phyloP scores from a whole-genome alignment of 1,140 invertebrate genomes.

The Pseudachorutes palmiensis region DNA sequence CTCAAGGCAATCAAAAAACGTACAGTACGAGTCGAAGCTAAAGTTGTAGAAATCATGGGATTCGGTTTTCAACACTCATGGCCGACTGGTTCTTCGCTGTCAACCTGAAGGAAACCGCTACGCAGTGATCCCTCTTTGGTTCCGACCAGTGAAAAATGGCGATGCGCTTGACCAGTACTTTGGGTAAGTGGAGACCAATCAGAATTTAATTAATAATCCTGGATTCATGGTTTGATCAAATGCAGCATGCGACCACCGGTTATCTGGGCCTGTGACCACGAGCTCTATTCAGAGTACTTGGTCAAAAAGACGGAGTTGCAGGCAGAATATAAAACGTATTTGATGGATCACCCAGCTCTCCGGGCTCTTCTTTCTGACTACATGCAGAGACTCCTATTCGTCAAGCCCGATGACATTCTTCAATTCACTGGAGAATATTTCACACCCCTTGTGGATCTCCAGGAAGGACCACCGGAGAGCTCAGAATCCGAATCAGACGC shows the following conservation, averaged over 20 bases:
- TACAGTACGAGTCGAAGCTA: neutral
- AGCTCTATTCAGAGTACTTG: conserved; percentile 32
- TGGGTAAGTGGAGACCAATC: conserved; percentile 11
- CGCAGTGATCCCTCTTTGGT: conserved; percentile 34
- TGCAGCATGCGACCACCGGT: conserved; percentile 16
- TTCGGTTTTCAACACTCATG: conserved; percentile 27
- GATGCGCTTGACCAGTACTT: conserved; percentile 11
- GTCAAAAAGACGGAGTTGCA: conserved; percentile 22
- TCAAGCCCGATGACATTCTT: conserved; percentile 28
- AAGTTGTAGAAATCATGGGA: conserved; percentile 21
- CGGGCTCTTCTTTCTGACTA: conserved; percentile 30
- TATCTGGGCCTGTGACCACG: conserved; percentile 31
- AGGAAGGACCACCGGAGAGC: neutral
- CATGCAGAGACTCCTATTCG: conserved; percentile 26
- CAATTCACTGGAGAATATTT: conserved; percentile 30
- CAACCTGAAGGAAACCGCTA: conserved; percentile 21
- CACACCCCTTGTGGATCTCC: neutral
- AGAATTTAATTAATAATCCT: too few relatives aligned
- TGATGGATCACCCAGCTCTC: conserved; percentile 31
- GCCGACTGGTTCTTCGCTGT: conserved; percentile 28
- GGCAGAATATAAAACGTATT: conserved; percentile 23
- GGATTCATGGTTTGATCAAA: too few relatives aligned
- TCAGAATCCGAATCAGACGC: neutral
- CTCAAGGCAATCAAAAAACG: neutral
- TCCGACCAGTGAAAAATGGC: conserved; percentile 20